Conservation (phyloP, 2,113 vertebrate species). For the Neopipo cinnamomea region DNA sequence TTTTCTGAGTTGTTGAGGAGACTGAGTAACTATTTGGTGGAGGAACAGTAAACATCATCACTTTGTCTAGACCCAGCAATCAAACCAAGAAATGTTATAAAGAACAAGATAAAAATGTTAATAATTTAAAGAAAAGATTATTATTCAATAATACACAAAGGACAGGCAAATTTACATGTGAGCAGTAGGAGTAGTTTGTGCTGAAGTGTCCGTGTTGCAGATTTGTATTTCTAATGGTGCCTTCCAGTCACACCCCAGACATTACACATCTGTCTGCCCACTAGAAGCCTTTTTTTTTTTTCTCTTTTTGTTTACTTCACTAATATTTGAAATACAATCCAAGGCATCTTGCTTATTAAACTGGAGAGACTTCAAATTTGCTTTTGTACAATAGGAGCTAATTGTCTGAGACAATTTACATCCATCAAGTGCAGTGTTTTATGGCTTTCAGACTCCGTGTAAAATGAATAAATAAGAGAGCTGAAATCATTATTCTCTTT, state of each 20-base stretch:
- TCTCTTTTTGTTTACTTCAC: neutral
- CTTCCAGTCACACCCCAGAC: neutral
- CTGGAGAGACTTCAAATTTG: conserved; percentile 67
- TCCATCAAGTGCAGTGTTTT: conserved; percentile 64
- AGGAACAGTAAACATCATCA: neutral
- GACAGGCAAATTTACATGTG: neutral
- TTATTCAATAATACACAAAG: neutral
- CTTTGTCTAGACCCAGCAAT: neutral
- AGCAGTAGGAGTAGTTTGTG: neutral
- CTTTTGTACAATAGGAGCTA: conserved; percentile 64
- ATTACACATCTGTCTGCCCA: neutral
- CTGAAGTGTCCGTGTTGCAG: neutral
- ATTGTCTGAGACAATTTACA: conserved; percentile 73
- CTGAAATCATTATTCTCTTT: conserved; percentile 61
- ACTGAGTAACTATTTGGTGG: accelerated
- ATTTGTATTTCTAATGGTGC: neutral
- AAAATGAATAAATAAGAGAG: conserved; percentile 71
- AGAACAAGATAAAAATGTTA: neutral
- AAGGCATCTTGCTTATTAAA: conserved; percentile 68
- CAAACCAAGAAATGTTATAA: neutral
- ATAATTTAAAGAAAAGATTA: neutral
- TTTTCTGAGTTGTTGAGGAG: neutral
- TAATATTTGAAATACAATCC: conserved; percentile 42
- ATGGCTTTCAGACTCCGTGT: conserved; percentile 57
- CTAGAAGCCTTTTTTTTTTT: neutral